Conservation (phyloP, 2,797 vertebrate species). For the Cuniculus paca region DNA sequence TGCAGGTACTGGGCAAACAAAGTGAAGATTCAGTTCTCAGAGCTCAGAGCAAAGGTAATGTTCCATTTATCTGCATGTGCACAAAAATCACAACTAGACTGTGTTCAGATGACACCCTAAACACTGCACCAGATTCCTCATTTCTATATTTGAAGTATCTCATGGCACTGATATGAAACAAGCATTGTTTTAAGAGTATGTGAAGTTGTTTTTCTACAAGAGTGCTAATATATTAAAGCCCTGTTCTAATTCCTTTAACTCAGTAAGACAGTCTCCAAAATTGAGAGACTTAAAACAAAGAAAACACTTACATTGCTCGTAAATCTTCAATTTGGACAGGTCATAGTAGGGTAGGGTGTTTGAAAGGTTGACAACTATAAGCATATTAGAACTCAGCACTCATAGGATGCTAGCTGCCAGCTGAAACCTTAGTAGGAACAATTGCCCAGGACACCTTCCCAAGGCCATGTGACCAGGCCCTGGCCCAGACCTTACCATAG, state of each 20-base stretch:
- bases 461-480: neutral
- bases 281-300: neutral
- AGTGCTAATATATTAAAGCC: neutral
- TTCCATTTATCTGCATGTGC: neutral
- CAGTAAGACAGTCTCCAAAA: neutral
- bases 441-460: neutral
- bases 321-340: neutral
- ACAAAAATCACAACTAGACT: neutral
- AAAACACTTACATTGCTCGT: neutral
- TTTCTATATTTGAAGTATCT: neutral
- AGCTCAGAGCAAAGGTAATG: neutral
- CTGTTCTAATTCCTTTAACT: neutral
- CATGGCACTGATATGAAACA: neutral
- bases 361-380: neutral
- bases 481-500: neutral
- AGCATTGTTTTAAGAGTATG: neutral
- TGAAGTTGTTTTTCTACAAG: neutral
- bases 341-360: neutral
- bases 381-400: neutral
- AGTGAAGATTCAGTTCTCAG: neutral
- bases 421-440: neutral
- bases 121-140: neutral
- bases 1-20: neutral
- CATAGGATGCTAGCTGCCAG: neutral
- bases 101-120: neutral